phyloP scores from a whole-genome alignment of 2,888 invertebrate species.

The Lymantria monacha region DNA sequence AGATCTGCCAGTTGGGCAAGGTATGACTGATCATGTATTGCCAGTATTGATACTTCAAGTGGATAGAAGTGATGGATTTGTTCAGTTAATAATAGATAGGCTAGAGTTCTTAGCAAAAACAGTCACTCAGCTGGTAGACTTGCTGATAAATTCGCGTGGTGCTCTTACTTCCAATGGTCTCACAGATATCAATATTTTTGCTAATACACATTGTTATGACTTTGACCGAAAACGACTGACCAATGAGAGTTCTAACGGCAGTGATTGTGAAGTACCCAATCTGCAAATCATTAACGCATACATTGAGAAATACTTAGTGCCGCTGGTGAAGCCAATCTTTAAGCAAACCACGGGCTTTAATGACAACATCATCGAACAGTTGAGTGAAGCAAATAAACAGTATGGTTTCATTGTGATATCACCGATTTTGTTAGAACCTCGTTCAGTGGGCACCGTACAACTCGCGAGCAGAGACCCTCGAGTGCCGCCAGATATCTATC shows the following conservation, averaged over 20 bases:
- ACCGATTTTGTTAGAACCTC: slow-evolving; percentile 45
- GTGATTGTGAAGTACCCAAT: slow-evolving; percentile 47
- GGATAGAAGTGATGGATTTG: slow-evolving; percentile 21
- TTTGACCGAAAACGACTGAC: slow-evolving; percentile 28
- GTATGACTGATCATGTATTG: slow-evolving; percentile 52
- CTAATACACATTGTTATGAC: slow-evolving; percentile 55
- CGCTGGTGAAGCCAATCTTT: slow-evolving; percentile 21
- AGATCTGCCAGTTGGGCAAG: slow-evolving; percentile 53
- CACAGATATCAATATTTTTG: slow-evolving; percentile 46
- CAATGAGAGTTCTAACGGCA: slow-evolving; percentile 29
- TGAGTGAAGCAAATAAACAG: slow-evolving; percentile 37
- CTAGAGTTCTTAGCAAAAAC: slow-evolving; percentile 11
- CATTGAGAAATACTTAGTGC: slow-evolving; percentile 35
- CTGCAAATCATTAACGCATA: slow-evolving; percentile 50
- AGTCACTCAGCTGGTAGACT: slow-evolving; percentile 23
- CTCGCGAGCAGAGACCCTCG: slow-evolving; percentile 45
- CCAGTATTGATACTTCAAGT: slow-evolving; percentile 42
- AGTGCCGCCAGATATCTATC: slow-evolving; percentile 42
- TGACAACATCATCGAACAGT: slow-evolving; percentile 37
- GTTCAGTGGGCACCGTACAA: slow-evolving; percentile 48
- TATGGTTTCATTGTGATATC: slow-evolving; percentile 40
- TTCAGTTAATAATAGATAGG: not conserved
- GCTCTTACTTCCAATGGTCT: slow-evolving; percentile 53
- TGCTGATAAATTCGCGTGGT: slow-evolving; percentile 33
- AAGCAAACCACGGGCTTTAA: slow-evolving; percentile 28